phyloP scores from a whole-genome alignment of 2,888 invertebrate genomes.

The Campopleginae sp. region DNA sequence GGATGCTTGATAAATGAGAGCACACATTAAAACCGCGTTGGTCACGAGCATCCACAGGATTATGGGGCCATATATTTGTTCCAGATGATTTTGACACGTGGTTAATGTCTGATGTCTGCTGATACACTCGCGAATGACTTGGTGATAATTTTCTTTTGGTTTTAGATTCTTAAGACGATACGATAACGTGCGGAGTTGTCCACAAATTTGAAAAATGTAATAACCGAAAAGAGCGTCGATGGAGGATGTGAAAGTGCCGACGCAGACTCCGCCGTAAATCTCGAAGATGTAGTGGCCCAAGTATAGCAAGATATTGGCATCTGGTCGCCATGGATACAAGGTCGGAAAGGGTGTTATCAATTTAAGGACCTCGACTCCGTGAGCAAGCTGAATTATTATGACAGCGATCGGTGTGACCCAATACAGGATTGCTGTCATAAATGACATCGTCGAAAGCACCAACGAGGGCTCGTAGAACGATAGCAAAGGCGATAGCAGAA shows the following conservation, averaged over 20 bases:
- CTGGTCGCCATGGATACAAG: slow-evolving; percentile 62
- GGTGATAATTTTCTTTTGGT: slow-evolving; percentile 27
- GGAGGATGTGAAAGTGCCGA: slow-evolving; percentile 22
- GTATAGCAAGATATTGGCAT: slow-evolving; percentile 45
- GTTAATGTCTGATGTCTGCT: slow-evolving; percentile 55
- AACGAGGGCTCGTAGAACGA: slow-evolving; percentile 43
- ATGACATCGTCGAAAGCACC: slow-evolving; percentile 8
- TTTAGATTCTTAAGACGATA: slow-evolving; percentile 43
- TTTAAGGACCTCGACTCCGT: slow-evolving; percentile 49
- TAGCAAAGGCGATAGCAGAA: slow-evolving; percentile 39
- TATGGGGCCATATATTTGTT: slow-evolving; percentile 63
- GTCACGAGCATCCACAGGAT: slow-evolving; percentile 60
- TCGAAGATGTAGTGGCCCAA: slow-evolving; percentile 56
- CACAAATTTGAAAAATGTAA: slow-evolving; percentile 66
- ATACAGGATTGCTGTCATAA: slow-evolving; percentile 6
- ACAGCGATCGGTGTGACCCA: slow-evolving; percentile 45
- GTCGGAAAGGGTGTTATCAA: slow-evolving; percentile 56
- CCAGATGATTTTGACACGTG: slow-evolving; percentile 54
- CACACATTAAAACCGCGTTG: slow-evolving; percentile 59
- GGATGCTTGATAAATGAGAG: slow-evolving; percentile 63
- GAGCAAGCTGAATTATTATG: slow-evolving; percentile 39
- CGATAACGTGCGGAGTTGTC: slow-evolving; percentile 61
- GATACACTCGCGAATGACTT: slow-evolving; percentile 55
- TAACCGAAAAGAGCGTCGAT: slow-evolving; percentile 64
- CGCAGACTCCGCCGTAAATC: slow-evolving; percentile 26